Evolutionary conservation across 1,140 invertebrate species (phyloP).

Genomic region (Brachionus sp.): DNA sequence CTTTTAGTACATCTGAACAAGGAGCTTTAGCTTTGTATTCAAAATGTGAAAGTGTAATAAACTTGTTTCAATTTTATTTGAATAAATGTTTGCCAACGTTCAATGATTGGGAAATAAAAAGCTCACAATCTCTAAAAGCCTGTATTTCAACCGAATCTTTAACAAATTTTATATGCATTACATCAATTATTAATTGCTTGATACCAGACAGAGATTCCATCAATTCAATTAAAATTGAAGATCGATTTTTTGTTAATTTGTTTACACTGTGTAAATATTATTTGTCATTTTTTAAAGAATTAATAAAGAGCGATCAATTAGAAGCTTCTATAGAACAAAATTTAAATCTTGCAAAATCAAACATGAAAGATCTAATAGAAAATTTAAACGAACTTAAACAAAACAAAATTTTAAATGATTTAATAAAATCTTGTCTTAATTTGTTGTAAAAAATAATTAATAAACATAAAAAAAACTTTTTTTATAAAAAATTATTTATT

Average conservation of each 20-base stretch:
- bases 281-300: background rate
- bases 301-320: background rate
- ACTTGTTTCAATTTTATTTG: conserved; percentile 22
- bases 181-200: conserved; percentile 16
- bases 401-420: background rate
- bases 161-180: conserved; percentile 12
- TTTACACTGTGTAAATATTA: conserved; percentile 37
- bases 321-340: background rate
- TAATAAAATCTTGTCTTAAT: background rate
- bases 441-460: background rate
- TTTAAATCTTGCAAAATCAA: background rate
- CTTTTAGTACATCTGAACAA: conserved; percentile 16
- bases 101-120: conserved; percentile 26
- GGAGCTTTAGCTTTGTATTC: background rate
- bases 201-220: background rate
- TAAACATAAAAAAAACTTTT: background rate
- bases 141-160: background rate
- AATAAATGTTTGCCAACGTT: conserved; percentile 5
- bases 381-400: background rate
- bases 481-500: background rate
- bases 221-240: background rate
- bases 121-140: background rate
- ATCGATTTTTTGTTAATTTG: background rate
- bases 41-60: background rate
- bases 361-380: background rate